Evolutionary conservation across 2,888 invertebrate species (phyloP).

Genomic region (Mycalesis mineus): DNA sequence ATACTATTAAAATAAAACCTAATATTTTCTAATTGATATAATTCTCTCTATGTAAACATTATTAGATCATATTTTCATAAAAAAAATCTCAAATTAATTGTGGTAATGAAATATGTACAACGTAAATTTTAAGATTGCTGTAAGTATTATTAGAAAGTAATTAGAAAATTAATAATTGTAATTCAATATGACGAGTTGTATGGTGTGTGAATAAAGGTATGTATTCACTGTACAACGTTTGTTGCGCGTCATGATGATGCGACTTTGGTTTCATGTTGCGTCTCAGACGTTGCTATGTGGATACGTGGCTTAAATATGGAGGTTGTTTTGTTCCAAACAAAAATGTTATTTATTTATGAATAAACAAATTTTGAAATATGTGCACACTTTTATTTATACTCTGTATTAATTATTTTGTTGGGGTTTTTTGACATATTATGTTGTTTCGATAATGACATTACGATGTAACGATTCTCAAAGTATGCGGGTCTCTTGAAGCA

Average conservation of each 20-base stretch:
- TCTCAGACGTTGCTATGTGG: too few species aligned
- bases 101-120: constrained; percentile 77
- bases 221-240: too few species aligned
- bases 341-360: constrained; percentile 78
- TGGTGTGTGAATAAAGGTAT: constrained; percentile 65
- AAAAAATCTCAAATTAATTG: constrained; percentile 76
- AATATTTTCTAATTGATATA: constrained; percentile 62
- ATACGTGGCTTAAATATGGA: constrained; percentile 44
- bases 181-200: constrained; percentile 71
- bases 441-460: too few species aligned
- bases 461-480: too few species aligned
- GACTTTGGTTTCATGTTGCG: constrained; percentile 16
- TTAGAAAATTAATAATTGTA: constrained; percentile 73
- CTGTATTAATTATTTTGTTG: too few species aligned
- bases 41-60: constrained; percentile 71
- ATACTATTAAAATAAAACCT: constrained; percentile 31
- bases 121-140: constrained; percentile 72
- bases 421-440: too few species aligned
- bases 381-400: constrained; percentile 25
- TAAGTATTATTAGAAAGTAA: constrained; percentile 77
- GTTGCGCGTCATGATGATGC: too few species aligned
- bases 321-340: constrained; percentile 78
- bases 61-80: constrained; percentile 60
- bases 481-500: too few species aligned
- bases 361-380: constrained; percentile 77